Conservation (phyloP, 2,888 invertebrate species). For the Beris morrisii region DNA sequence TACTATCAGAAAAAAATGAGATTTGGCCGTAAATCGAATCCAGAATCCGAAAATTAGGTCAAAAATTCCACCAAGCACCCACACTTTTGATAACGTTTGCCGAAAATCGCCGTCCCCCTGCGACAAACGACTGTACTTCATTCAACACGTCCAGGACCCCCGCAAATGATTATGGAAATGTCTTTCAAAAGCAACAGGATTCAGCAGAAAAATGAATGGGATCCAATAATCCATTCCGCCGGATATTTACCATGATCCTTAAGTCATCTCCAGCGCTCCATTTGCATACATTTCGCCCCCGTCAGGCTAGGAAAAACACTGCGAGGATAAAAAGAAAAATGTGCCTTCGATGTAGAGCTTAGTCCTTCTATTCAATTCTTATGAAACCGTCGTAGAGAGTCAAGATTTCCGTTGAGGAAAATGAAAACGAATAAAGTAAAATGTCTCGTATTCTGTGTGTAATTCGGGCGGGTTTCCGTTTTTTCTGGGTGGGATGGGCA, state of each 20-base stretch:
- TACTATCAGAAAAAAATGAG: too few species aligned
- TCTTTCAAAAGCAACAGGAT: constrained; percentile 16
- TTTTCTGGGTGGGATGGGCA: not conserved
- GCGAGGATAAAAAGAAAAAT: not conserved
- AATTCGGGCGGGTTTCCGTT: not conserved
- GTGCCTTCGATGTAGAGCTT: not conserved
- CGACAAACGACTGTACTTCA: too few species aligned
- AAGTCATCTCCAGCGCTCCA: constrained; percentile 17
- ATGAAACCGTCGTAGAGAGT: not conserved
- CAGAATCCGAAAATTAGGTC: too few species aligned
- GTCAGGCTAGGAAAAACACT: not conserved
- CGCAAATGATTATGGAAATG: constrained; percentile 15
- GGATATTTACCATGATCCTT: constrained; percentile 27
- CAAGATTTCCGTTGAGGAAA: constrained; percentile 4
- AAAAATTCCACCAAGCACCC: too few species aligned
- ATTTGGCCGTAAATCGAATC: too few species aligned
- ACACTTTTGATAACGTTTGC: too few species aligned
- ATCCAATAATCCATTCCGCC: constrained; percentile 22
- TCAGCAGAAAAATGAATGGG: not conserved
- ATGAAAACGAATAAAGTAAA: constrained; percentile 2
- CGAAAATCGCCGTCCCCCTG: too few species aligned
- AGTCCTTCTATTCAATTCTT: too few species aligned
- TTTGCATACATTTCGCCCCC: constrained; percentile 9
- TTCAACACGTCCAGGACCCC: not conserved
- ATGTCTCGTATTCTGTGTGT: not conserved